These are phyloP conservation scores for Telenomus remus DNA, from an alignment of 1,140 invertebrate species.

Conservation along the genomic window DNA sequence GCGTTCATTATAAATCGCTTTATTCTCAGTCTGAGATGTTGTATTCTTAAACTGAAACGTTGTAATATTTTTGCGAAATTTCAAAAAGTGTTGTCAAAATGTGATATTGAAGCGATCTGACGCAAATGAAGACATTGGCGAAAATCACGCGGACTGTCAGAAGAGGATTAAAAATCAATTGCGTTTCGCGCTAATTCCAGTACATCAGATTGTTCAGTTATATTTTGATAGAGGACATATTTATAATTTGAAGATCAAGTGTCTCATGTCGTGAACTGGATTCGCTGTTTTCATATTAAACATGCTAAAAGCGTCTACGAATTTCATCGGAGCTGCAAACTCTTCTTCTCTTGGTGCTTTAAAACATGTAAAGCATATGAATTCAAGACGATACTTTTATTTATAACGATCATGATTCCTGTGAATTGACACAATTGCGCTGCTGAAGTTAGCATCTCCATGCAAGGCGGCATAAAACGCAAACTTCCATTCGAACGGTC, in stretches of 20 bases:
- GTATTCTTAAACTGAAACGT: too few species aligned
- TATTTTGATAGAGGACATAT: slow-evolving; percentile 54
- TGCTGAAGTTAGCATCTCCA: too few species aligned
- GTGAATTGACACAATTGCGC: slow-evolving; percentile 1
- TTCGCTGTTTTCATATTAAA: slow-evolving; percentile 56
- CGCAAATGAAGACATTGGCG: slow-evolving; percentile 3
- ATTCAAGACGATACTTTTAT: slow-evolving; percentile 51
- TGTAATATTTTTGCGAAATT: slow-evolving; percentile 2
- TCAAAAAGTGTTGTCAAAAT: slow-evolving; percentile 3
- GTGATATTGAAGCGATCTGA: slow-evolving; percentile 2
- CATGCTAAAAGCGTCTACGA: slow-evolving; percentile 58
- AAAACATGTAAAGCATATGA: slow-evolving; percentile 52
- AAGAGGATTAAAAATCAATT: slow-evolving; percentile 49
- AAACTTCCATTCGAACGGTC: slow-evolving; percentile 23
- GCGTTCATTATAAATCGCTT: too few species aligned
- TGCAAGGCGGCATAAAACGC: slow-evolving; percentile 19
- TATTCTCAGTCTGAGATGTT: too few species aligned
- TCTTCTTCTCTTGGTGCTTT: slow-evolving; percentile 25
- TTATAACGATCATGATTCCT: slow-evolving; percentile 45
- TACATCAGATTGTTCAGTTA: slow-evolving; percentile 50
- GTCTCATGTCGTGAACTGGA: slow-evolving; percentile 54
- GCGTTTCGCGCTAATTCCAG: slow-evolving; percentile 33
- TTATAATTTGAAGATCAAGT: slow-evolving; percentile 58
- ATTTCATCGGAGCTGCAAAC: slow-evolving; percentile 44
- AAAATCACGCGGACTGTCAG: slow-evolving; percentile 9